Base-by-base conservation (phyloP, 1,140 invertebrate species). In the Panagrolaimus sp. region DNA sequence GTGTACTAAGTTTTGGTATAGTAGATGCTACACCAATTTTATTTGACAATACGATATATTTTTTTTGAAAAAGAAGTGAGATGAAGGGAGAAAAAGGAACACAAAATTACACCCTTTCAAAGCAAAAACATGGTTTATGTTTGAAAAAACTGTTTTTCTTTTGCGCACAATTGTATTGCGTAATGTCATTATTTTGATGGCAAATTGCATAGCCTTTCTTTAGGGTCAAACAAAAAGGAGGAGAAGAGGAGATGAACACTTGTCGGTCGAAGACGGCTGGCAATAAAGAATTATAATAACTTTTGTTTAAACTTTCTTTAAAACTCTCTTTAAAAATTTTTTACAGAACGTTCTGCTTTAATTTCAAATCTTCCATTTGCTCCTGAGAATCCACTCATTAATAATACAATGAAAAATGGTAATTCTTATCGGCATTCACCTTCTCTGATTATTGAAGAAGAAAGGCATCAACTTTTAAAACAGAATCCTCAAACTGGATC, bases 161-260 rank as follows among this genome's bases (percentile, higher is more conserved):
- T 38, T 38, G 31, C 31, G 31, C 31, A 38, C 51, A 57, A 57
- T 57, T 57, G 51, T 57, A 27, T 57, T 57, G 51, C 51, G 51
- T 57, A 57, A 57, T 57, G 27, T 57, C 27, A 57, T 57, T 57
- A 57, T 57, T 57, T 27, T 25, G 20, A 57, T 27, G 27, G 51
- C 51, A 57, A 57, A 57, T 57, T 57, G 51, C 20, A 20, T 57
- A 27, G 20, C 48, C 16, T 51, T 27, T 20, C 51, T 20, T 27
- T 20, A 57, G 51, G 27, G 51, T 20, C 51, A 23, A 25, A 16
- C n/a, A 25, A 57, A 57, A 57, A 57, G 51, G 9, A 23, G 9
- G 51, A 11, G 51, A 57, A 25, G n/a, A 57, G 47, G 47, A 48
- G 47, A 23, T 23, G 20, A 48, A 48, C 14, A 14, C 47, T n/a